Evolutionary conservation across 2,888 invertebrate genomes (phyloP), one percentile per base, ranked within the genome.

Genomic region (Galeopsomyia nigrocyanea): DNA sequence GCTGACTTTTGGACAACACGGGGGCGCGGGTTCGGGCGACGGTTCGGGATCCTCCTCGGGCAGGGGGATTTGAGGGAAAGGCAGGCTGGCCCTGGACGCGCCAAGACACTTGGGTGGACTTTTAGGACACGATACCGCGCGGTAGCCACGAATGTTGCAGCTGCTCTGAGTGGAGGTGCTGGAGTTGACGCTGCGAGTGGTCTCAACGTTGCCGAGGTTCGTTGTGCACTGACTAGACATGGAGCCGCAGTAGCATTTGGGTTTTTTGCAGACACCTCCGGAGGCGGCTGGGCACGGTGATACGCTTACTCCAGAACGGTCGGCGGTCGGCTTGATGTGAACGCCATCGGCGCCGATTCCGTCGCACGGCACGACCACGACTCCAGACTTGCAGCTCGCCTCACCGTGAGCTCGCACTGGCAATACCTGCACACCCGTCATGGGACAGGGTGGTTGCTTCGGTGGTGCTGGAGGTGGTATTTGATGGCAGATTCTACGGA

Each of bases 21-120:
- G 39, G 7, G 39, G 66, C 16, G 26, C 53, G 46, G 58, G 57
- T 19, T 69, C 65, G 17, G 76, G 74, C 26, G 21, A 61, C 6
- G 77, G 21, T 0, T 63, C 57, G 10, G 77, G 67, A 3, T 80
- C 76, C 39, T 82, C 67, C 71, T 76, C 71, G 3, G 86, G 84
- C 2, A 85, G 63, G 1, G 85, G 86, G 53, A 85, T 86, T 50
- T 86, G 84, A 0, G 86, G 86, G 63, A 82, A 86, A 0, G 86
- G 86, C 2, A 84, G 73, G 39, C 80, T 79, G 0, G 80, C 68
- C 26, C 73, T 77, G 14, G 80, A 75, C 0, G 77, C 69, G 7
- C 75, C 75, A 16, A 72, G 72, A 51, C 76, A 75, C 71, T 83
- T 82, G 6, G 77, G 66, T 1, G 78, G 79, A 5, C 80, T 81